These are phyloP conservation scores for Gonioctena quinquepunctata DNA, from an alignment of 1,140 invertebrate genomes.

Conservation along the genomic window DNA sequence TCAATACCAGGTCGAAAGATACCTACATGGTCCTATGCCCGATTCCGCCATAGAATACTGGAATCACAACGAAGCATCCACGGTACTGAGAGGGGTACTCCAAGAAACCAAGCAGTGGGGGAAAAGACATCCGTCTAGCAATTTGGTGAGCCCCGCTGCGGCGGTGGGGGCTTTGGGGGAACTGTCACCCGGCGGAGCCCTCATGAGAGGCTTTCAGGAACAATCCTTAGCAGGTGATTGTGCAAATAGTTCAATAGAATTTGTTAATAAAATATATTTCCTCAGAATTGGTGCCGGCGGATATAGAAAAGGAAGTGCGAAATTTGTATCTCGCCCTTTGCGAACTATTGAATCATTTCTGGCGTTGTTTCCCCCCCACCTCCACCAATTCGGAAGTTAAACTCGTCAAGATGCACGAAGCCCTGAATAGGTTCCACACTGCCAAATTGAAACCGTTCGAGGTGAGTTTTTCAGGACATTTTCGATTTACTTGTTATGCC, in stretches of 20 bases:
- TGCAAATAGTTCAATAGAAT: conserved; percentile 60
- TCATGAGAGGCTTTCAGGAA: conserved; percentile 87
- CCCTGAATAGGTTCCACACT: conserved; percentile 83
- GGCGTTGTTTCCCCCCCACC: conserved; percentile 90
- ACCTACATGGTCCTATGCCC: conserved; percentile 80
- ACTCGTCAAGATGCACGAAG: conserved; percentile 82
- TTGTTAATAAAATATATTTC: conserved; percentile 20
- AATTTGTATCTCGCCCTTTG: conserved; percentile 82
- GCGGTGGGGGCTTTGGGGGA: conserved; percentile 85
- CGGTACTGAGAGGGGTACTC: conserved; percentile 42
- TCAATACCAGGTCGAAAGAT: conserved; percentile 68
- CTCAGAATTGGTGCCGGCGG: conserved; percentile 76
- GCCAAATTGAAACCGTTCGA: conserved; percentile 85
- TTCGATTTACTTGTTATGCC: not conserved
- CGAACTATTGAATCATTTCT: conserved; percentile 91
- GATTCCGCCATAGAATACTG: conserved; percentile 56
- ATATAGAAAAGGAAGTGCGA: conserved; percentile 82
- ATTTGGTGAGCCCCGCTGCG: conserved; percentile 63
- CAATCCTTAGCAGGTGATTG: conserved; percentile 79
- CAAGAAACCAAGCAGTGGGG: conserved; percentile 51
- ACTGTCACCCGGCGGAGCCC: conserved; percentile 87
- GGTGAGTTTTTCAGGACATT: conserved; percentile 70
- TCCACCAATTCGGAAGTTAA: conserved; percentile 79
- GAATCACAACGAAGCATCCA: conserved; percentile 42
- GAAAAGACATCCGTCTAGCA: conserved; percentile 36